Evolutionary conservation across 64 coral and sea anemone genomes (phyloP).

Genomic region (Cladopsammia gracilis): DNA sequence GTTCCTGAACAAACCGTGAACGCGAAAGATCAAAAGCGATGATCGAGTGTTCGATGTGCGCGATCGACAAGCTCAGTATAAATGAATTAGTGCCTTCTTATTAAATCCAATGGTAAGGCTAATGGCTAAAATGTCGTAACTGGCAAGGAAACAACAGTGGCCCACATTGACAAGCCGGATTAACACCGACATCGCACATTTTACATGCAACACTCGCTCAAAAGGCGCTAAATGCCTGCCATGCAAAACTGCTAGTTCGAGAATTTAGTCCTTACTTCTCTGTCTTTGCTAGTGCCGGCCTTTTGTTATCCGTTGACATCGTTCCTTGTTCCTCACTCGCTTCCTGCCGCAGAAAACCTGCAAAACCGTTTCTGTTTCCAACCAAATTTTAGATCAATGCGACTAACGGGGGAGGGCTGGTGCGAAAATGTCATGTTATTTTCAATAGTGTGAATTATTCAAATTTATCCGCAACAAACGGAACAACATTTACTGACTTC

Average conservation of each 20-base stretch:
- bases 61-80: too few relatives aligned
- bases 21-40: not conserved
- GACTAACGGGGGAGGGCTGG: conserved; percentile 12
- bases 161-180: not conserved
- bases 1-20: not conserved
- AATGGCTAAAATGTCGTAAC: not conserved
- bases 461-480: not conserved
- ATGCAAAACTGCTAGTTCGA: not conserved
- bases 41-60: too few relatives aligned
- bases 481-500: not conserved
- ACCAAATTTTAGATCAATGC: not conserved
- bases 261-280: conserved; percentile 21
- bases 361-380: not conserved
- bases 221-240: not conserved
- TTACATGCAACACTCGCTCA: not conserved
- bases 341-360: not conserved
- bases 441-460: conserved; percentile 4
- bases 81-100: not conserved
- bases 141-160: not conserved
- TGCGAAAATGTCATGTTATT: not conserved
- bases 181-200: conserved; percentile 9
- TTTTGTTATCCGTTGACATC: conserved; percentile 33
- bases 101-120: not conserved
- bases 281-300: conserved; percentile 20
- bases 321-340: not conserved